Conservation (phyloP, 2,113 vertebrate species). For the Cyprinus carpio region DNA sequence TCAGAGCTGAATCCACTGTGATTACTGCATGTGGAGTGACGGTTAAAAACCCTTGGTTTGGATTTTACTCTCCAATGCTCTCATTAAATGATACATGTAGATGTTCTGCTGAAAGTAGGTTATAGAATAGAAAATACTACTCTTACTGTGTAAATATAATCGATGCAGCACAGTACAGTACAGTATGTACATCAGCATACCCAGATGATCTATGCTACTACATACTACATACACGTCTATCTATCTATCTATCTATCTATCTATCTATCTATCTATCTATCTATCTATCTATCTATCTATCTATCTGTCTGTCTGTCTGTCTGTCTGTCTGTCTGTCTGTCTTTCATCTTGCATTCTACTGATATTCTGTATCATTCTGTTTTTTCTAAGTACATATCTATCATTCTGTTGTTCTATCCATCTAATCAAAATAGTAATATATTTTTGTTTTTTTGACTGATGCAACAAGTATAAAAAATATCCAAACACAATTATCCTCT, state of each 20-base stretch:
- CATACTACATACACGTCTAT: no score
- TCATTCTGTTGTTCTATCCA: background rate
- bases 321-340: background rate
- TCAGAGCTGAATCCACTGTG: constrained; percentile 1
- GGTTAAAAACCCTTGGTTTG: background rate
- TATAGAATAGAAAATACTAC: background rate
- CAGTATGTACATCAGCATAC: no score
- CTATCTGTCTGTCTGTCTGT: background rate
- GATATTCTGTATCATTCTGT: background rate
- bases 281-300: background rate
- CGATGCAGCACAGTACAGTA: no score
- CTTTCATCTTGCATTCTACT: background rate
- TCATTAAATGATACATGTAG: background rate
- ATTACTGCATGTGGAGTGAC: background rate
- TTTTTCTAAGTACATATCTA: background rate
- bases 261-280: no score
- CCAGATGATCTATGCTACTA: background rate
- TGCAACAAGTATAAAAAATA: background rate
- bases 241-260: no score
- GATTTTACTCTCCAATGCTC: background rate
- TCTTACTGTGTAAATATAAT: background rate
- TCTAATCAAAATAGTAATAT: background rate
- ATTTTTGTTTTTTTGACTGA: no score
- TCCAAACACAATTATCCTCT: background rate
- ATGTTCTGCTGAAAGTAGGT: background rate